Conservation (phyloP, 1,140 invertebrate genomes). For the Mercenaria mercenaria region DNA sequence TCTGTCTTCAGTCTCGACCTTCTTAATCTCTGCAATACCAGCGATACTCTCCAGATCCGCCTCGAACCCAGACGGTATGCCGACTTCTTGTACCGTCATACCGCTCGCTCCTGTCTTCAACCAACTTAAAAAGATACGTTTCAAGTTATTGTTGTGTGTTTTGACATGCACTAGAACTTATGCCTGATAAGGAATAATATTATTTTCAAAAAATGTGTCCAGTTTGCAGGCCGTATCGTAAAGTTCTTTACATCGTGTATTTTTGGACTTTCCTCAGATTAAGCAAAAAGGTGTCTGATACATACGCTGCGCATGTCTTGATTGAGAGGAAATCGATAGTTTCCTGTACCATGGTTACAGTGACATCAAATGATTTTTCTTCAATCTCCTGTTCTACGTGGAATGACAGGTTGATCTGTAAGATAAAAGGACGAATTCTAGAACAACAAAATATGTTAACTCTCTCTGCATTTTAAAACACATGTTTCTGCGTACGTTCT, state of each 20-base stretch:
- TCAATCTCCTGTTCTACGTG: constrained; percentile 68
- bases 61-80: constrained; percentile 80
- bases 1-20: constrained; percentile 92
- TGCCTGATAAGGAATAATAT: too few relatives aligned
- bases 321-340: constrained; percentile 54
- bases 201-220: too few relatives aligned
- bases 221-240: too few relatives aligned
- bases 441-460: too few relatives aligned
- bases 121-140: constrained; percentile 77
- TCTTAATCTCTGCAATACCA: constrained; percentile 89
- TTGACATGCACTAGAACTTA: too few relatives aligned
- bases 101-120: constrained; percentile 74
- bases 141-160: too few relatives aligned
- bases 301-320: constrained; percentile 40
- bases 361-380: constrained; percentile 32
- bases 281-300: too few relatives aligned
- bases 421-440: too few relatives aligned
- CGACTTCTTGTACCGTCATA: constrained; percentile 81
- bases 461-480: too few relatives aligned
- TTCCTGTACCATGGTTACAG: constrained; percentile 52
- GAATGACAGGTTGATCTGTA: constrained; percentile 54
- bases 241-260: too few relatives aligned
- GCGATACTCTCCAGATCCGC: constrained; percentile 76
- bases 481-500: too few relatives aligned
- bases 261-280: too few relatives aligned